Evolutionary conservation across 2,113 vertebrate genomes (phyloP).

Genomic region (Aplodontia rufa): DNA sequence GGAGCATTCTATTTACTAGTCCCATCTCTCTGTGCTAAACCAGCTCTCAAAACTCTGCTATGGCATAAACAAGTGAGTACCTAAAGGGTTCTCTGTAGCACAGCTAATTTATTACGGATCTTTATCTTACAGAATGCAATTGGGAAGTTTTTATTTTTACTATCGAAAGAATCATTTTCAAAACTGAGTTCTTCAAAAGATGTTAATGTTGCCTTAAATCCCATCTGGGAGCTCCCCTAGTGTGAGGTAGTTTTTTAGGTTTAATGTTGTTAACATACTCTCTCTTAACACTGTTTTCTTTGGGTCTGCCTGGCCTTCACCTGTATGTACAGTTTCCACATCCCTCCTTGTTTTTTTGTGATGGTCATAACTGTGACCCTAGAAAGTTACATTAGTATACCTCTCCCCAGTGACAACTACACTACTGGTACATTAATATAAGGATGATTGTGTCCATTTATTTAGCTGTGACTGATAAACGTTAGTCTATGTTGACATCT

Average conservation of each 20-base stretch:
- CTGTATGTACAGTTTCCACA: neutral
- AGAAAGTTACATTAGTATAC: neutral
- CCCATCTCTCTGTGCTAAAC: conserved; percentile 61
- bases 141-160: conserved; percentile 60
- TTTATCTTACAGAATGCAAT: neutral
- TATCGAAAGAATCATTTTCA: conserved; percentile 69
- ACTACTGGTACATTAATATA: neutral
- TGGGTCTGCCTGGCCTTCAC: neutral
- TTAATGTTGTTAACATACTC: neutral
- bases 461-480: neutral
- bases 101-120: neutral
- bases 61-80: neutral
- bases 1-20: conserved; percentile 42
- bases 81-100: neutral
- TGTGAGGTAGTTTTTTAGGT: conserved; percentile 1
- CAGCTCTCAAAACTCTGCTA: conserved; percentile 45
- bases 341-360: neutral
- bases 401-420: neutral
- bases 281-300: neutral
- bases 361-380: neutral
- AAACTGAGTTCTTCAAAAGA: neutral
- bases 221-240: neutral
- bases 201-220: conserved; percentile 68
- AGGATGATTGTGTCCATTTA: neutral
- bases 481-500: neutral